These are phyloP conservation scores for Drosophila takahashii DNA, from an alignment of 1,140 invertebrate genomes.

Conservation along the genomic window DNA sequence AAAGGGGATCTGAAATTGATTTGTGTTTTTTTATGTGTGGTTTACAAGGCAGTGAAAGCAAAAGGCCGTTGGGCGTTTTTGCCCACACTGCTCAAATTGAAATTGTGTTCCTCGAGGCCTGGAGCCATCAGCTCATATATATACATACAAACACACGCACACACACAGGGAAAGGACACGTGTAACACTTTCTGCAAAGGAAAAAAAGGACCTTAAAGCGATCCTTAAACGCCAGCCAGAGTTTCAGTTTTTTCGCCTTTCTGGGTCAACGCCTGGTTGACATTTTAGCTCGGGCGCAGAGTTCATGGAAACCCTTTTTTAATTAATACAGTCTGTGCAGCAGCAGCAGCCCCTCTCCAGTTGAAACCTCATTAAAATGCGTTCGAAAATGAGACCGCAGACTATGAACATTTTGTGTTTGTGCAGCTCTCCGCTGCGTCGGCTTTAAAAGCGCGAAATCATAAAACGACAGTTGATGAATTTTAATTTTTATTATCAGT, in stretches of 20 bases:
- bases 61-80: slow-evolving; percentile 39
- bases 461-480: slow-evolving; percentile 70
- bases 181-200: slow-evolving; percentile 48
- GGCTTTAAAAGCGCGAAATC: slow-evolving; percentile 54
- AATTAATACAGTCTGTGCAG: slow-evolving; percentile 68
- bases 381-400: slow-evolving; percentile 52
- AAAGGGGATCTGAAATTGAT: neutral
- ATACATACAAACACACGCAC: slow-evolving; percentile 11
- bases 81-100: slow-evolving; percentile 59
- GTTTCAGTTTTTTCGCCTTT: slow-evolving; percentile 40
- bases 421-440: slow-evolving; percentile 19
- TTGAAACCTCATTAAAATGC: slow-evolving; percentile 75
- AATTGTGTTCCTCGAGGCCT: slow-evolving; percentile 62
- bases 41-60: slow-evolving; percentile 11
- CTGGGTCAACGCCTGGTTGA: slow-evolving; percentile 67
- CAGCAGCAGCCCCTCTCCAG: slow-evolving; percentile 15
- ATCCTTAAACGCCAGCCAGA: slow-evolving; percentile 47
- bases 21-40: slow-evolving; percentile 16
- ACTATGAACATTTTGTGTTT: slow-evolving; percentile 28
- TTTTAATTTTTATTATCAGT: slow-evolving; percentile 33
- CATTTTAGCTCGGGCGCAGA: slow-evolving; percentile 48
- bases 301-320: slow-evolving; percentile 73
- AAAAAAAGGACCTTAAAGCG: slow-evolving; percentile 54
- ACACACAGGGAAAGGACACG: slow-evolving; percentile 53
- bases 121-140: slow-evolving; percentile 32